Base-by-base conservation (phyloP, 2,113 vertebrate species). In the Epinephelus cyanopodus region DNA sequence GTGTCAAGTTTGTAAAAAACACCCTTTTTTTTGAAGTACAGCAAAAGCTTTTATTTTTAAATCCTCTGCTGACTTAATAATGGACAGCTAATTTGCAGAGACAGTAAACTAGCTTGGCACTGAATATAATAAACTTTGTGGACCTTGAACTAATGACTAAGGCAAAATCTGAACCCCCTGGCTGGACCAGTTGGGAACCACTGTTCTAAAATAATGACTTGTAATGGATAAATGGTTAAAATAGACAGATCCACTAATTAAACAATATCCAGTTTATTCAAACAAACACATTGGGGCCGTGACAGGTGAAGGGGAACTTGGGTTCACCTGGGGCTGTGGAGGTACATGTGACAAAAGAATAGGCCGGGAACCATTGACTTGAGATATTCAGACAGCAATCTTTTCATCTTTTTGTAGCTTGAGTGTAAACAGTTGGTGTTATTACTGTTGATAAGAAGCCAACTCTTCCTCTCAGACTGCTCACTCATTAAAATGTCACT, bases 401-500 rank as follows among this genome's bases (percentile, higher is more conserved):
- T 29, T 39, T 64, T 15, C 42, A 33, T 67, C 9, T 62, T 58
- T 60, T 50, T 63, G 37, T 15, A 25, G 39, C 37, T 37, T 6
- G 29, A 39, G 7, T 61, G n/a, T 79, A 48, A 77, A 79, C 57
- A 45, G 17, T 29, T 21, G 62, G 64, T 74, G 54, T 82, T 79
- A 50, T 65, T 66, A n/a, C 21, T 47, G 37, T 66, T 77, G 78
- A 81, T 50, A 48, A 25, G 27, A 50, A 72, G 64, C 60, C 75
- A 87, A 72, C 11, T 71, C 37, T 73, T 56, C 23, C 57, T 57
- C 45, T 66, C 52, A 17, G 53, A 64, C 45, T 62, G 21, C 45
- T 71, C 42, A 50, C 68, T 83, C 74, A 85, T 80, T 86, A 69
- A 75, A 77, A 74, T 82, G 69, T 78, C 85, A 81, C 58, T 81